Evolutionary conservation across 1,140 invertebrate species (phyloP), one percentile per base, ranked within the genome.

Genomic region (Diachasma alloeum): DNA sequence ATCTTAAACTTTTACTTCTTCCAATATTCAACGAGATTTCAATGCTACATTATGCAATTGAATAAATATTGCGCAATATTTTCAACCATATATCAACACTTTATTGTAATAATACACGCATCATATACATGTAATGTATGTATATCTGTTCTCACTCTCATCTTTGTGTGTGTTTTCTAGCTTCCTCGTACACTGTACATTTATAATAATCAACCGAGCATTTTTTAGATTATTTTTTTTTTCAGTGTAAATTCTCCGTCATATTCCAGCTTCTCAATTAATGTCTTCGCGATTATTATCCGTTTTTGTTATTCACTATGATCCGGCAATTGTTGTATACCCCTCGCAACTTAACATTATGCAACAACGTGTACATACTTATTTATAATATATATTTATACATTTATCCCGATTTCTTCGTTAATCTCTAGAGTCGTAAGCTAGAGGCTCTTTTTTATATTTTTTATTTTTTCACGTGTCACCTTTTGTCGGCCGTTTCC

Each of bases 101-200:
- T 86, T 86, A 86, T 87, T 86, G 42, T 75, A 81, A 85, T 85
- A 83, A 81, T 82, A 85, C 80, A 84, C 84, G 80, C 83, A 84
- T 80, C 82, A 81, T 81, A 79, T 85, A 82, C 82, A 80, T 84
- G 67, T 79, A 19, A 10, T 42, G 9, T 53, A 53, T 53, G 48
- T 19, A 53, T 53, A 53, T 53, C 48, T n/a, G 13, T 66, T 66
- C 22, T 66, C 26, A 15, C 19, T 66, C 19, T 66, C 19, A 13
- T 66, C 9, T 66, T 66, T 66, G n/a, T 66, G n/a, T 66, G 0
- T 24, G 0, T 10, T 24, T 66, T 31, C 80, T 82, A 76, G 83
- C 66, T 81, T 80, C 78, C 56, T 73, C 80, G 79, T 85, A 80
- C 79, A 83, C 82, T 80, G 77, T 83, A 81, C 78, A 84, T 81